phyloP scores from a whole-genome alignment of 2,113 vertebrate species.

The Nettapus auritus region DNA sequence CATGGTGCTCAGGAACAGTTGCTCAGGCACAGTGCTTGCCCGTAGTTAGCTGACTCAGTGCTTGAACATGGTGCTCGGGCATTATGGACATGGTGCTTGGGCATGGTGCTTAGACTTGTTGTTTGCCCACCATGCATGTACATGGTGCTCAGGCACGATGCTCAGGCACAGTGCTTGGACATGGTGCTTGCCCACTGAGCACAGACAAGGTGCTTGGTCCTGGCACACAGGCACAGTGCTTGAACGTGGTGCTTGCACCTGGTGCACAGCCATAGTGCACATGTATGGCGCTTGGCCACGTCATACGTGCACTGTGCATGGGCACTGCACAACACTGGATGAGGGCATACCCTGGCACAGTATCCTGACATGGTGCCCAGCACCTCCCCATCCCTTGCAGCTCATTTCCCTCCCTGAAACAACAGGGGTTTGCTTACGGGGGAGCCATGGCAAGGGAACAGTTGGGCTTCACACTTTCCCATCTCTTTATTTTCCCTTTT shows the following conservation, averaged over 20 bases:
- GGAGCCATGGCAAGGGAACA: not conserved
- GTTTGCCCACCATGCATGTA: not conserved
- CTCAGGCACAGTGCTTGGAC: too few relatives aligned
- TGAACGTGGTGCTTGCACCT: not conserved
- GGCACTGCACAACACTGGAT: not conserved
- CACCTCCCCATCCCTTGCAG: too few relatives aligned
- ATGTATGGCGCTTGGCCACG: too few relatives aligned
- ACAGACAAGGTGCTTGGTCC: too few relatives aligned
- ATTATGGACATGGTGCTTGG: not conserved
- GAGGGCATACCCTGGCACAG: not conserved
- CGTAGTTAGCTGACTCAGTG: accelerated
- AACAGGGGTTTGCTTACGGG: not conserved
- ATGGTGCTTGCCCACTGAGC: not conserved
- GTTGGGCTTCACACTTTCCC: not conserved
- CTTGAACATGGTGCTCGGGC: accelerated
- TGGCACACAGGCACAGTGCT: not conserved
- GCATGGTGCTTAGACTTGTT: not conserved
- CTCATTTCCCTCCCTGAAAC: not conserved
- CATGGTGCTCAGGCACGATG: not conserved
- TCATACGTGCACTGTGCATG: too few relatives aligned
- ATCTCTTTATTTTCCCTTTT: not conserved
- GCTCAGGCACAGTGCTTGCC: not conserved
- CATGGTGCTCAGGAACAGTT: not conserved
- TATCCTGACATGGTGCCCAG: not conserved
- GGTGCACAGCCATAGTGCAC: not conserved